Evolutionary conservation across 1,140 invertebrate species (phyloP).

Genomic region (Drosophila lacertosa): DNA sequence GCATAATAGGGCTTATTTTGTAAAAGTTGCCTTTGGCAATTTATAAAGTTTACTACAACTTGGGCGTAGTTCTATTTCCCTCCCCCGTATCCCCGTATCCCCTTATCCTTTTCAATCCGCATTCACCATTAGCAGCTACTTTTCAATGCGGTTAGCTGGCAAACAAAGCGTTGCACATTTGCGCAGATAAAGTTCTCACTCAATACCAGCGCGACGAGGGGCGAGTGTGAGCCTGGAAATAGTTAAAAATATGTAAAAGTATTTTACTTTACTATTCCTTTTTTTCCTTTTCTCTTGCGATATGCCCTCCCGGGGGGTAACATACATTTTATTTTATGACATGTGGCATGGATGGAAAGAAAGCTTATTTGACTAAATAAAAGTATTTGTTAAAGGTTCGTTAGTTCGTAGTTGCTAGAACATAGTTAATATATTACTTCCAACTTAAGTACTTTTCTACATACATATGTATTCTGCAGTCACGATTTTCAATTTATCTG

Average conservation of each 20-base stretch:
- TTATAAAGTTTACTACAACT: constrained; percentile 71
- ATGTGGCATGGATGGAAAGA: background rate
- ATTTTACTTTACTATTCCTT: constrained; percentile 52
- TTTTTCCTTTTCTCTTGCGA: constrained; percentile 21
- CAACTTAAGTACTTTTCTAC: too few relatives aligned
- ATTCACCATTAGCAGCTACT: constrained; percentile 80
- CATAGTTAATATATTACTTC: too few relatives aligned
- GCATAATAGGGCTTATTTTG: constrained; percentile 76
- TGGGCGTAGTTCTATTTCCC: constrained; percentile 36
- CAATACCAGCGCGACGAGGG: constrained; percentile 38
- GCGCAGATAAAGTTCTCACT: constrained; percentile 75
- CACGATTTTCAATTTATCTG: background rate
- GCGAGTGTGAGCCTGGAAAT: constrained; percentile 32
- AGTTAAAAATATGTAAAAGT: constrained; percentile 80
- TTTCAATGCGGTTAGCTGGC: constrained; percentile 80
- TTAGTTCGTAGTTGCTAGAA: too few relatives aligned
- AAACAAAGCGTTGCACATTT: constrained; percentile 82
- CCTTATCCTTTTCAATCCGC: constrained; percentile 46
- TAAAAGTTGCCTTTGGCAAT: constrained; percentile 77
- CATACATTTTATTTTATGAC: background rate
- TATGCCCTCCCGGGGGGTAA: background rate
- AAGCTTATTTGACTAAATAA: too few relatives aligned
- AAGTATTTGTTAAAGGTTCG: too few relatives aligned
- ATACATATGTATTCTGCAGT: too few relatives aligned
- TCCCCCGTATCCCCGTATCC: background rate